Percentiles rank a stretch among this genome's conserved stretches.
Evolutionary conservation across 1,140 invertebrate genomes (phyloP).

Genomic region (Drosophila sechellia): DNA sequence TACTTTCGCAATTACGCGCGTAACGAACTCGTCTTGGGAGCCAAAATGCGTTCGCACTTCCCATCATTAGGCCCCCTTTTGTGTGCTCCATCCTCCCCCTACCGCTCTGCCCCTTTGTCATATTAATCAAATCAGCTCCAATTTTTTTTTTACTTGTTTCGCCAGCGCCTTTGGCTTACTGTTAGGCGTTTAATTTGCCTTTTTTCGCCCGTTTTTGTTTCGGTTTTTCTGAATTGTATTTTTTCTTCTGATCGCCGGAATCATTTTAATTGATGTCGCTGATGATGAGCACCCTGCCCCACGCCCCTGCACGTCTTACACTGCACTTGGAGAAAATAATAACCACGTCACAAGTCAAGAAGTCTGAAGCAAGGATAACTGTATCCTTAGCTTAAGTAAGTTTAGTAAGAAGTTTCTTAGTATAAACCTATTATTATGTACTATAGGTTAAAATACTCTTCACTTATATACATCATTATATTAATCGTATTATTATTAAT

Average conservation of each 20-base stretch:
- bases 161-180: slow-evolving; percentile 49
- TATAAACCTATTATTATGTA: too few species aligned
- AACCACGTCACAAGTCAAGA: too few species aligned
- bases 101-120: slow-evolving; percentile 29
- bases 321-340: slow-evolving; percentile 2
- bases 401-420: too few species aligned
- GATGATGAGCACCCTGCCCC: slow-evolving; percentile 32
- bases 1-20: slow-evolving; percentile 77
- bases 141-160: slow-evolving; percentile 49
- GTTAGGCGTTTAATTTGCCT: slow-evolving; percentile 58
- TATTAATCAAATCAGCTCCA: slow-evolving; percentile 81
- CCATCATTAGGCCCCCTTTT: slow-evolving; percentile 67
- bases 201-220: slow-evolving; percentile 30
- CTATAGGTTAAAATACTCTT: too few species aligned
- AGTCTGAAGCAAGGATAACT: too few species aligned
- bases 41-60: slow-evolving; percentile 73
- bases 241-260: slow-evolving; percentile 52
- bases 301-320: neutral
- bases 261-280: slow-evolving; percentile 76
- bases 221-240: slow-evolving; percentile 12
- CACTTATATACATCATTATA: too few species aligned
- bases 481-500: too few species aligned
- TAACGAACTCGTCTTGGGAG: slow-evolving; percentile 66
- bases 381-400: too few species aligned
- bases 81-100: neutral